Percentiles rank a stretch among this genome's conserved stretches.
These are phyloP conservation scores for Sphaerophoria taeniata DNA, from an alignment of 2,888 invertebrate genomes.

Conservation along the genomic window DNA sequence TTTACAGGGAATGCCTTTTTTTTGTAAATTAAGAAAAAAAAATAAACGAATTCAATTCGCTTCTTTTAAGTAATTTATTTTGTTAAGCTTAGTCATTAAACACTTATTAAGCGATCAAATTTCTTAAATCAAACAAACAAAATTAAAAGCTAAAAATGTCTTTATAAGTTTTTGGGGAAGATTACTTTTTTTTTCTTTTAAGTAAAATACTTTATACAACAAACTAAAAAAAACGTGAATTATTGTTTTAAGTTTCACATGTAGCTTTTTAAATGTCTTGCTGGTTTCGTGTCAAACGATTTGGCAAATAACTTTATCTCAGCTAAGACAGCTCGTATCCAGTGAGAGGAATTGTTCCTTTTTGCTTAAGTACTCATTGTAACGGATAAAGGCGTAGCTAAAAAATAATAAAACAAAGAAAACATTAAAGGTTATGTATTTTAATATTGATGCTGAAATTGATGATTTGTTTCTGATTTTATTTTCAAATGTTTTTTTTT, in stretches of 20 bases:
- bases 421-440: neutral
- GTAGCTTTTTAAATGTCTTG: slow-evolving; percentile 63
- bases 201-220: slow-evolving; percentile 45
- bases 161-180: slow-evolving; percentile 44
- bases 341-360: slow-evolving; percentile 85
- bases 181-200: slow-evolving; percentile 20
- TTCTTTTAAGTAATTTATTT: slow-evolving; percentile 12
- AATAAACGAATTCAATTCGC: slow-evolving; percentile 17
- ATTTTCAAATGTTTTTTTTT: too few species aligned
- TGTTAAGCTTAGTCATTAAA: slow-evolving; percentile 5
- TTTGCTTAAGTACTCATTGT: slow-evolving; percentile 88
- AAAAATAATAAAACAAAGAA: slow-evolving; percentile 76
- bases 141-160: slow-evolving; percentile 22
- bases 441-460: neutral
- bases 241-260: slow-evolving; percentile 48
- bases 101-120: slow-evolving; percentile 5
- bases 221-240: slow-evolving; percentile 21
- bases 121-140: neutral
- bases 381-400: slow-evolving; percentile 88
- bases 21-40: slow-evolving; percentile 15
- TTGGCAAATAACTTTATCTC: slow-evolving; percentile 30
- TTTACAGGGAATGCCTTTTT: slow-evolving; percentile 34
- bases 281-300: slow-evolving; percentile 64
- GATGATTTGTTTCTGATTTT: too few species aligned
- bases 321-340: slow-evolving; percentile 63